Conservation (phyloP, 2,113 vertebrate species). For the Stigmatopora nigra region DNA sequence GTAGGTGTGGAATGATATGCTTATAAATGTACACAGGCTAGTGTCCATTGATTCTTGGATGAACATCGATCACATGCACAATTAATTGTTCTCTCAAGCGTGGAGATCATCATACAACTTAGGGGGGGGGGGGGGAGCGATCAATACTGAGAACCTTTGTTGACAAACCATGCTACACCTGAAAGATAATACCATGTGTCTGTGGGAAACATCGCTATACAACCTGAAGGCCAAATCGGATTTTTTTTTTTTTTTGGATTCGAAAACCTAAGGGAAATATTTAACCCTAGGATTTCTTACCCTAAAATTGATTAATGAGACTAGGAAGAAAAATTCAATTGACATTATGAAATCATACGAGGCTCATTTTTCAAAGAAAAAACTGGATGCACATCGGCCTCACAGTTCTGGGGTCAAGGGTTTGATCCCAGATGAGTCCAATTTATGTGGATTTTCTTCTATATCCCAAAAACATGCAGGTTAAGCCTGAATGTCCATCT, state of each 20-base stretch:
- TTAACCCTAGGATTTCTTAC: not conserved
- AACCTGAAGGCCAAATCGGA: not conserved
- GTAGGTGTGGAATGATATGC: not conserved
- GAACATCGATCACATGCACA: conserved; percentile 67
- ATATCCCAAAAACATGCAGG: no score
- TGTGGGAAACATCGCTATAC: not conserved
- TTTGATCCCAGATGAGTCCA: no score
- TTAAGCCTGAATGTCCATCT: no score
- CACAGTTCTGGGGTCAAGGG: no score
- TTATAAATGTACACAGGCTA: conserved; percentile 10
- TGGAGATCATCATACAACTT: conserved; percentile 46
- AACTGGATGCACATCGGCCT: no score
- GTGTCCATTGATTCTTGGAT: conserved; percentile 53
- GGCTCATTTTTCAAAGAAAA: not conserved
- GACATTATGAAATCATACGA: not conserved
- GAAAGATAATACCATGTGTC: not conserved
- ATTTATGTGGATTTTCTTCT: no score
- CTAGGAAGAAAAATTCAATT: not conserved
- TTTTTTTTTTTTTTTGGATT: not conserved
- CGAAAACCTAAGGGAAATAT: not conserved
- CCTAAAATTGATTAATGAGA: not conserved
- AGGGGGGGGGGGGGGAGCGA: conserved; percentile 32
- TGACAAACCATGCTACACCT: not conserved
- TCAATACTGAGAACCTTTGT: conserved; percentile 32
- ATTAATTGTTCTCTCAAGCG: conserved; percentile 66